Evolutionary conservation across 2,113 vertebrate genomes (phyloP).

Genomic region (Tonatia bakeri): DNA sequence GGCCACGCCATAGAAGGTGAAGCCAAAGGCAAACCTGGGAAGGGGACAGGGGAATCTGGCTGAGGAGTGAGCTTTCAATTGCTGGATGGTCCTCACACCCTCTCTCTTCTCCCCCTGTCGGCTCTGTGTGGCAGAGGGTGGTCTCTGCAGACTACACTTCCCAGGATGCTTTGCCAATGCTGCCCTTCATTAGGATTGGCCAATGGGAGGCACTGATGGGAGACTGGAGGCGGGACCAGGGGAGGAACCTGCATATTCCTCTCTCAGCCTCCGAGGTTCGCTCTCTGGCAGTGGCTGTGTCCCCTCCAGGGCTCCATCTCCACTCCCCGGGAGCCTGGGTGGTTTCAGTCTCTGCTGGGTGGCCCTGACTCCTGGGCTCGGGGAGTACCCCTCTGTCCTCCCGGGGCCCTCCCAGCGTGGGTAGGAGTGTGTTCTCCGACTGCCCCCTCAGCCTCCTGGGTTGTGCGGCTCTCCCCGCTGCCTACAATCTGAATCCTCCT

Average conservation of each 20-base stretch:
- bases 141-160: neutral
- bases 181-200: neutral
- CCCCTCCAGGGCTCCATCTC: neutral
- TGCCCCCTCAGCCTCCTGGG: neutral
- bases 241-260: too few relatives aligned
- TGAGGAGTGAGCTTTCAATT: neutral
- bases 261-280: too few relatives aligned
- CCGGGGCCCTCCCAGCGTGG: neutral
- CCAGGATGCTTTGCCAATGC: neutral
- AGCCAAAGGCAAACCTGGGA: conserved; percentile 81
- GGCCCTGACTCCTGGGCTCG: neutral
- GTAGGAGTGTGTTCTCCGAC: neutral
- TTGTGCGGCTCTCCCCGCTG: neutral
- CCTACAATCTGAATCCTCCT: too few relatives aligned
- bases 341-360: neutral
- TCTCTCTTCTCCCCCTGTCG: neutral
- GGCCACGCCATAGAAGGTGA: conserved; percentile 82
- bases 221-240: neutral
- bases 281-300: neutral
- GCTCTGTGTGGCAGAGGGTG: neutral
- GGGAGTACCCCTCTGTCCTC: neutral
- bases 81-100: neutral
- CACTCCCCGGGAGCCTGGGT: neutral
- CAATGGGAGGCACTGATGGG: neutral
- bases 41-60: fast-evolving